Conservation (phyloP, 2,113 vertebrate species). For the Rafetus swinhoei region DNA sequence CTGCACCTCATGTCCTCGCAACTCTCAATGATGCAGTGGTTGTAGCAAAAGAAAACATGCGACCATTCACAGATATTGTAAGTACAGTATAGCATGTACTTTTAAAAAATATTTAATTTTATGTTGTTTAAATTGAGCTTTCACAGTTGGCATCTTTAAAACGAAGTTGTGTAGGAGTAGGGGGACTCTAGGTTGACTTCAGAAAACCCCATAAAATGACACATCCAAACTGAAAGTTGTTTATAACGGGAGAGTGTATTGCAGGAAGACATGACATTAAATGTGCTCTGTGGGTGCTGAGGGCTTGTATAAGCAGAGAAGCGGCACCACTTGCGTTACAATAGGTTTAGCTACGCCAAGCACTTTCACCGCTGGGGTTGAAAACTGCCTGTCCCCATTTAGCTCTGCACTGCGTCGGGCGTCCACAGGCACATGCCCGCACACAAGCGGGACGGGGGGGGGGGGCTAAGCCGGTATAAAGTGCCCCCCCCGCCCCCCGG, state of each 20-base stretch:
- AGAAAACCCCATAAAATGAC: not conserved
- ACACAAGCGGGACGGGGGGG: too few relatives aligned
- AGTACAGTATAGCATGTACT: conserved; percentile 63
- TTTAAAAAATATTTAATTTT: not conserved
- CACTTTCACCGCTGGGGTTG: not conserved
- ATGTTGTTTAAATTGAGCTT: not conserved
- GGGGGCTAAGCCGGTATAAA: too few relatives aligned
- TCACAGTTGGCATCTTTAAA: not conserved
- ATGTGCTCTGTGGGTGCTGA: not conserved
- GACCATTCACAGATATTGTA: conserved; percentile 77
- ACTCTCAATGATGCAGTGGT: conserved; percentile 6
- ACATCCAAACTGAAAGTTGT: not conserved
- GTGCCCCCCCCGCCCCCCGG: too few relatives aligned
- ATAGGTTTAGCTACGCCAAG: not conserved
- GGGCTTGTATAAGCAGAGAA: not conserved
- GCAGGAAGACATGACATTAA: not conserved
- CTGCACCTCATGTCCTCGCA: conserved; percentile 48
- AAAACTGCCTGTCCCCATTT: not conserved
- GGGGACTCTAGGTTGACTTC: not conserved
- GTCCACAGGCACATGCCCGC: not conserved
- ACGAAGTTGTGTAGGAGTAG: not conserved
- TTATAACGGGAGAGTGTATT: not conserved
- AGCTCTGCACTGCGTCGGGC: not conserved
- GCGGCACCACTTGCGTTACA: not conserved
- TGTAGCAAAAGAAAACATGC: conserved; percentile 55